Evolutionary conservation across 2,113 vertebrate genomes (phyloP), one percentile per base, ranked within the genome.

Genomic region (Urocynchramus pylzowi): DNA sequence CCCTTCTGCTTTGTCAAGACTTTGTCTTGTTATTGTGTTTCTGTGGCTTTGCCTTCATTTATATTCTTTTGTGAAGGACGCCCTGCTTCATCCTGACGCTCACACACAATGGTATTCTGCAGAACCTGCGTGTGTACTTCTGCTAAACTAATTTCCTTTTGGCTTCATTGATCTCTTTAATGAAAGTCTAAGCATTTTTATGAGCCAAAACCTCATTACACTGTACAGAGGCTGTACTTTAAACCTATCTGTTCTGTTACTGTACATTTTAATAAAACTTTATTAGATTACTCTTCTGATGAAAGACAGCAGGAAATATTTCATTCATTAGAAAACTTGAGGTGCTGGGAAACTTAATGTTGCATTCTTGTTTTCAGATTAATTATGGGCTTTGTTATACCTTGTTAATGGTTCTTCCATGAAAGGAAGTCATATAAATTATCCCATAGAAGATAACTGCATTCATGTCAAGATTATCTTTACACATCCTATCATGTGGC

Each of bases 221-320:
- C 23, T 77, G 47, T 78, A 93, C 56, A 93, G 90, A 97, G 79
- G 89, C 53, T 94, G 87, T 95, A 28, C 70, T 97, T 97, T 93
- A 97, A 97, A 92, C 87, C 76, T 96, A 79, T 84, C 61, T 95
- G 80, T 92, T 97, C 80, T 89, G 63, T 96, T 93, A 91, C 74
- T 96, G 68, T 94, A 96, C 63, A 84, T 97, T 98, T 97, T 96
- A 97, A 97, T 97, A 97, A 97, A 97, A 97, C 64, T 92, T 98
- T 91, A 97, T 97, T 97, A 89, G 87, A 92, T 97, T 97, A 95
- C 85, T 87, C 19, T 93, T 97, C 63, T 96, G 76, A 93, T 59
- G 70, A 93, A 92, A 95, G 90, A 83, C 90, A 94, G 70, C 69
- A 93, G 94, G 90, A 96, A 76, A 90, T 84, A 44, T 93, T 98